Percentiles rank a stretch among this genome's conserved stretches.
These are phyloP conservation scores for Epinephelus malabaricus DNA, from an alignment of 2,797 vertebrate species.

Conservation along the genomic window DNA sequence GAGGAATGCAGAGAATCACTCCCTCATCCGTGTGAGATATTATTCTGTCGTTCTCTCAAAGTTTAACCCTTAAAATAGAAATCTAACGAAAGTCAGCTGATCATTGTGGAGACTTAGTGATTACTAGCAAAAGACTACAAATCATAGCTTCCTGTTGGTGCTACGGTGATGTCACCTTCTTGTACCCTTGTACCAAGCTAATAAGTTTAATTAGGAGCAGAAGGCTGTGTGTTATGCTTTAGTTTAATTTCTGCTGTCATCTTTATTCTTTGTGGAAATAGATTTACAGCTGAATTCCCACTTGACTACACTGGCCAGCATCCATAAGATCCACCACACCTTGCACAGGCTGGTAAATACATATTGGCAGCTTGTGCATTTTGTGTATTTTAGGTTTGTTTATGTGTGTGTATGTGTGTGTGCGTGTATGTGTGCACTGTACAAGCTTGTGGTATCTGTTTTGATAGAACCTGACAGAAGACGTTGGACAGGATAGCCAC, in stretches of 20 bases:
- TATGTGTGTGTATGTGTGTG: slow-evolving; percentile 19
- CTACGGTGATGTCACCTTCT: slow-evolving; percentile 64
- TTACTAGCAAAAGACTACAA: not conserved
- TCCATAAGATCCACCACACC: slow-evolving; percentile 99
- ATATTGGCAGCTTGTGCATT: slow-evolving; percentile 22
- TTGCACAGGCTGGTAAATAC: slow-evolving; percentile 98
- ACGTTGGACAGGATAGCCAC: slow-evolving; percentile 95
- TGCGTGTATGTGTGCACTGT: slow-evolving; percentile 18
- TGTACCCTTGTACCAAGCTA: slow-evolving; percentile 41
- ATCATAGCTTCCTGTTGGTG: slow-evolving; percentile 24
- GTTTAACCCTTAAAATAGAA: slow-evolving; percentile 11
- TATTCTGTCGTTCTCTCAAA: slow-evolving; percentile 38
- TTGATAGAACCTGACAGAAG: slow-evolving; percentile 96
- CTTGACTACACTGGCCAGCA: slow-evolving; percentile 99
- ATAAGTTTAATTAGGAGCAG: slow-evolving; percentile 27
- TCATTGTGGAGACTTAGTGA: not conserved
- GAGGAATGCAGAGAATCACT: slow-evolving; percentile 62
- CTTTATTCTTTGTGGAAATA: slow-evolving; percentile 69
- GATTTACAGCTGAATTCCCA: slow-evolving; percentile 99
- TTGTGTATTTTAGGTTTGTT: not conserved
- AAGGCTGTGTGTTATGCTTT: slow-evolving; percentile 21
- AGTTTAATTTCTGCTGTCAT: slow-evolving; percentile 12
- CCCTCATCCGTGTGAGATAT: slow-evolving; percentile 48
- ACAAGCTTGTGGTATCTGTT: slow-evolving; percentile 41
- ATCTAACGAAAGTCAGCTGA: not conserved